A percentile compares a stretch with the other conserved stretches of the same genome.
phyloP scores from a whole-genome alignment of 2,888 invertebrate species.

The Macrosoma leucophasiata region DNA sequence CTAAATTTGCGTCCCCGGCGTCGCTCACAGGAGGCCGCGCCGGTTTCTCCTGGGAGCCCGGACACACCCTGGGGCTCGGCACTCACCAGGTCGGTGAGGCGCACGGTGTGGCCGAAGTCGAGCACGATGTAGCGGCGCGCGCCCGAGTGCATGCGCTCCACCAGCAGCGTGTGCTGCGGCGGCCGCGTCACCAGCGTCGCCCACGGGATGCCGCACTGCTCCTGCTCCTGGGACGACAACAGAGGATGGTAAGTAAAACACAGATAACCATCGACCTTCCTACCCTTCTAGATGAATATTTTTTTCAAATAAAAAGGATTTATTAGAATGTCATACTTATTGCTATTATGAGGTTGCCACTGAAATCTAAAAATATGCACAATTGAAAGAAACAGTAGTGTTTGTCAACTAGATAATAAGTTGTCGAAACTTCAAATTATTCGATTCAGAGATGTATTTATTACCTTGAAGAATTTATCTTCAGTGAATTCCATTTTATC shows the following conservation, averaged over 20 bases:
- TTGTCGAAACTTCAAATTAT: no score
- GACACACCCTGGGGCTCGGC: neutral
- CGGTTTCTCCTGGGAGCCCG: no score
- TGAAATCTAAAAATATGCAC: no score
- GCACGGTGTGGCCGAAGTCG: conserved; percentile 91
- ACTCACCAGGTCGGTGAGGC: conserved; percentile 87
- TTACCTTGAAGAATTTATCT: conserved; percentile 57
- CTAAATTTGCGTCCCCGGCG: no score
- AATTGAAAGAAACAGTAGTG: no score
- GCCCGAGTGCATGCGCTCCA: conserved; percentile 95
- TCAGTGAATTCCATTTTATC: conserved; percentile 58
- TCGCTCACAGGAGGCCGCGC: neutral
- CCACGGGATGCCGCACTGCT: conserved; percentile 78
- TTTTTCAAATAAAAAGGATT: no score
- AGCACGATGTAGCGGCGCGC: conserved; percentile 93
- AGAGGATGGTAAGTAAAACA: neutral
- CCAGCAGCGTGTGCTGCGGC: conserved; percentile 89
- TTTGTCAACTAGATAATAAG: no score
- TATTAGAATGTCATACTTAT: no score
- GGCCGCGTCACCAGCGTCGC: conserved; percentile 86
- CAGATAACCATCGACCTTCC: no score
- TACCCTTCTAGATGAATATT: no score
- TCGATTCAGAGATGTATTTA: no score
- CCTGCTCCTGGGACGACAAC: conserved; percentile 44
- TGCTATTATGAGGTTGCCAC: no score